phyloP scores from a whole-genome alignment of 2,888 invertebrate species.

The Corythucha ciliata region DNA sequence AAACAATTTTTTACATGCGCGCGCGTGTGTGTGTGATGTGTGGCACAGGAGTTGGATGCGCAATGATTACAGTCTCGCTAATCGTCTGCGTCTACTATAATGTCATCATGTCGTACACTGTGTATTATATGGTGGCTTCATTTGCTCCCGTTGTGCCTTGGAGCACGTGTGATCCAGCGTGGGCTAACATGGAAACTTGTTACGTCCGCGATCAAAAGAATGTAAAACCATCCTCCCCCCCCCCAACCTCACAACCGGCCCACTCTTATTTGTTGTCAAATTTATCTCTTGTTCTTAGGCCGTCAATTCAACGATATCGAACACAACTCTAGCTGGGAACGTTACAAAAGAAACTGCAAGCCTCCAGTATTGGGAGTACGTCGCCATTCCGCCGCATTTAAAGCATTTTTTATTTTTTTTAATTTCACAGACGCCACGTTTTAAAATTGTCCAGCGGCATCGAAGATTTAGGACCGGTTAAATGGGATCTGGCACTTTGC shows the following conservation, averaged over 20 bases:
- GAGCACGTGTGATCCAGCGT: conserved; percentile 52
- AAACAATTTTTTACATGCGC: background rate
- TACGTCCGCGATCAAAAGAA: conserved; percentile 35
- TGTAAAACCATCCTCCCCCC: conserved; percentile 1
- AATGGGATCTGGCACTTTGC: conserved; percentile 61
- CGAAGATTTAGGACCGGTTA: conserved; percentile 61
- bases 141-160: conserved; percentile 55
- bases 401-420: background rate
- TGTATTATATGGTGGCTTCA: conserved; percentile 65
- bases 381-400: conserved; percentile 16
- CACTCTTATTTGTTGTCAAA: background rate
- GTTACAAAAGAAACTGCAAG: conserved; percentile 39
- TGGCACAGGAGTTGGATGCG: conserved; percentile 39
- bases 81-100: conserved; percentile 66
- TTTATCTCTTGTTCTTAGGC: conserved; percentile 2
- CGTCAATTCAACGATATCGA: conserved; percentile 14
- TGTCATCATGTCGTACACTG: conserved; percentile 67
- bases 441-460: conserved; percentile 67
- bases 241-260: background rate
- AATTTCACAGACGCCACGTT: conserved; percentile 61
- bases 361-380: conserved; percentile 42
- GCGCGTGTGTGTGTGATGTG: background rate
- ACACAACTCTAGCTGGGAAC: conserved; percentile 6
- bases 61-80: conserved; percentile 54
- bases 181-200: conserved; percentile 40